phyloP scores from a whole-genome alignment of 2,113 vertebrate genomes.

The Crotalus horridus region DNA sequence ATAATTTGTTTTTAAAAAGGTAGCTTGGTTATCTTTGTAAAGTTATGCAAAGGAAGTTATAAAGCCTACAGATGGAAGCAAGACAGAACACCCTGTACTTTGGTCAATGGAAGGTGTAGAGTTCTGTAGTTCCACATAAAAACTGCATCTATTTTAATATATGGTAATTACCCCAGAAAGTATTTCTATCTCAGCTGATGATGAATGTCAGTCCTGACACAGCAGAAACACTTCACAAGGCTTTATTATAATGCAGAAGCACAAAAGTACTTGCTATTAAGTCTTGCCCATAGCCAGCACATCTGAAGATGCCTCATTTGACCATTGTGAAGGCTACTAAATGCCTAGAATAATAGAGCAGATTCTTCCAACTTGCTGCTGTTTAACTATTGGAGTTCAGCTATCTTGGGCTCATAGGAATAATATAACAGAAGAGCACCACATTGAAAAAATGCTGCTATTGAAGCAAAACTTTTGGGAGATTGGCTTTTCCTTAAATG shows the following conservation, averaged over 20 bases:
- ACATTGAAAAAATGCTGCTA: not conserved
- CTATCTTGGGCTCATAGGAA: not conserved
- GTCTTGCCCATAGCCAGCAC: not conserved
- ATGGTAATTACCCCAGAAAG: conserved; percentile 61
- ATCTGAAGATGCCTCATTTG: not conserved
- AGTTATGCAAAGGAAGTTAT: conserved; percentile 55
- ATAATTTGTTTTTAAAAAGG: conserved; percentile 55
- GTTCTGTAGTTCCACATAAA: conserved; percentile 62
- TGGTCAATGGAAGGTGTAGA: conserved; percentile 44
- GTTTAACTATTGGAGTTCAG: not conserved
- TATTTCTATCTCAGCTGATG: conserved; percentile 50
- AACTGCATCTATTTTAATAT: conserved; percentile 70
- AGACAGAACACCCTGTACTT: conserved; percentile 59
- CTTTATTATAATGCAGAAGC: not conserved
- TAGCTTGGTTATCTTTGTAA: conserved; percentile 51
- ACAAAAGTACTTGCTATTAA: conserved; percentile 3
- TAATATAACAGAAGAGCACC: not conserved
- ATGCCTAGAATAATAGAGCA: not conserved
- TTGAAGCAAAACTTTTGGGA: not conserved
- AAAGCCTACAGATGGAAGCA: conserved; percentile 62
- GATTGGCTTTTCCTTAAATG: not conserved
- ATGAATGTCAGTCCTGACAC: conserved; percentile 46
- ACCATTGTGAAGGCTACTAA: not conserved
- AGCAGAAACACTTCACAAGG: conserved; percentile 50
- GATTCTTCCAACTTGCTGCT: not conserved